A percentile compares a stretch with the other conserved stretches of the same genome.
Evolutionary conservation across 30 jellyfish, hydroid and myxozoan species (phyloP).

Genomic region (Clytia hemisphaerica): DNA sequence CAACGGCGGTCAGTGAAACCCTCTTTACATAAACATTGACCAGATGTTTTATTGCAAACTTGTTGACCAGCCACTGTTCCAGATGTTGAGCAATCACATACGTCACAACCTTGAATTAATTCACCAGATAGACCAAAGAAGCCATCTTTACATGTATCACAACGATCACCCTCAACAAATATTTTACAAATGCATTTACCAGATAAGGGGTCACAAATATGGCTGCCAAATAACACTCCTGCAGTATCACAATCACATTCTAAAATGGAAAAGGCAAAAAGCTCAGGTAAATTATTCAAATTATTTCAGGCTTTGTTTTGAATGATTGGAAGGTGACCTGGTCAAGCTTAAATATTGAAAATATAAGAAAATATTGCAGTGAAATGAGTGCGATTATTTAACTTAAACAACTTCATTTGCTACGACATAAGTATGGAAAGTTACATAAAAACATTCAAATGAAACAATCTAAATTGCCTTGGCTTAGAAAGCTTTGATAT

Average conservation of each 20-base stretch:
- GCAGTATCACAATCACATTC: conserved; percentile 57
- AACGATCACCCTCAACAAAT: conserved; percentile 52
- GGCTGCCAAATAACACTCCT: conserved; percentile 43
- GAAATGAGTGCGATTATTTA: too few species aligned
- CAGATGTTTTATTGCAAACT: conserved; percentile 51
- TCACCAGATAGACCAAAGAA: conserved; percentile 50
- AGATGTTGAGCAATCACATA: conserved; percentile 49
- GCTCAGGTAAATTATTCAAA: neutral
- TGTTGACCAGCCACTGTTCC: conserved; percentile 48
- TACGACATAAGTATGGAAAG: too few species aligned
- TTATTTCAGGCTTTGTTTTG: too few species aligned
- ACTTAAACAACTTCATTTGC: too few species aligned
- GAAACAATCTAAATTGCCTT: too few species aligned
- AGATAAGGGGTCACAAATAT: conserved; percentile 47
- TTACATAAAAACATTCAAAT: too few species aligned
- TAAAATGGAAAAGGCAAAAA: neutral
- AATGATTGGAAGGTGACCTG: too few species aligned
- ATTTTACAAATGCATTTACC: conserved; percentile 71
- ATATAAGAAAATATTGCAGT: too few species aligned
- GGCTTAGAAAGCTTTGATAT: too few species aligned
- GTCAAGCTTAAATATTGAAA: too few species aligned
- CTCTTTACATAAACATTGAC: conserved; percentile 62
- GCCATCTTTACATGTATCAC: conserved; percentile 64
- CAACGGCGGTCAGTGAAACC: conserved; percentile 77
- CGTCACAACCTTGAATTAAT: conserved; percentile 57